Evolutionary conservation across 2,113 vertebrate genomes (phyloP).

Genomic region (Bos javanicus): DNA sequence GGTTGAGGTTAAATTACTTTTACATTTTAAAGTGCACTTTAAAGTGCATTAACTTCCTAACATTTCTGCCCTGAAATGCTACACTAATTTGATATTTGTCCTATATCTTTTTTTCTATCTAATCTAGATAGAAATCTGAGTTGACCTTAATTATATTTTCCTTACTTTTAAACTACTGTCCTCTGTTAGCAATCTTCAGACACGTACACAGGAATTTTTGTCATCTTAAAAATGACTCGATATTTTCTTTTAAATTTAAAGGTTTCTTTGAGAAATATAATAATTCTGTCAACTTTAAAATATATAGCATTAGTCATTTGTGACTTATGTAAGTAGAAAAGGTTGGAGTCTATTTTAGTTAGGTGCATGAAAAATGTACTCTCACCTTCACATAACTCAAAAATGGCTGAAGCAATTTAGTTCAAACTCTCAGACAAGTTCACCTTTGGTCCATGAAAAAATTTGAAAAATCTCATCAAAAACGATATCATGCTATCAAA

Average conservation of each 20-base stretch:
- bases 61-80: conserved; percentile 23
- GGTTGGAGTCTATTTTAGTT: conserved; percentile 22
- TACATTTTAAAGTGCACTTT: conserved; percentile 51
- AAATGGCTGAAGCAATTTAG: conserved; percentile 51
- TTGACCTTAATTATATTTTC: conserved; percentile 50
- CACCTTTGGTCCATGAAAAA: conserved; percentile 39
- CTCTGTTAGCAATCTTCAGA: neutral
- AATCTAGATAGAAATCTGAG: conserved; percentile 25
- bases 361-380: conserved; percentile 48
- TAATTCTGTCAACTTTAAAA: conserved; percentile 33
- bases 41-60: conserved; percentile 38
- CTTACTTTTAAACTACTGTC: conserved; percentile 6
- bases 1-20: conserved; percentile 34
- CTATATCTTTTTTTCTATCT: neutral
- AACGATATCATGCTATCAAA: neutral
- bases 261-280: conserved; percentile 44
- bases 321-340: conserved; percentile 47
- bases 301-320: conserved; percentile 47
- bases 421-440: conserved; percentile 46
- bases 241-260: conserved; percentile 46
- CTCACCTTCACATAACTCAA: conserved; percentile 44
- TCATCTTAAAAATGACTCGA: conserved; percentile 22
- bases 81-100: conserved; percentile 46
- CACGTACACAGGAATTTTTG: neutral
- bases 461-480: conserved; percentile 6